Evolutionary conservation across 2,113 vertebrate genomes (phyloP).

Genomic region (Pelodiscus sinensis): DNA sequence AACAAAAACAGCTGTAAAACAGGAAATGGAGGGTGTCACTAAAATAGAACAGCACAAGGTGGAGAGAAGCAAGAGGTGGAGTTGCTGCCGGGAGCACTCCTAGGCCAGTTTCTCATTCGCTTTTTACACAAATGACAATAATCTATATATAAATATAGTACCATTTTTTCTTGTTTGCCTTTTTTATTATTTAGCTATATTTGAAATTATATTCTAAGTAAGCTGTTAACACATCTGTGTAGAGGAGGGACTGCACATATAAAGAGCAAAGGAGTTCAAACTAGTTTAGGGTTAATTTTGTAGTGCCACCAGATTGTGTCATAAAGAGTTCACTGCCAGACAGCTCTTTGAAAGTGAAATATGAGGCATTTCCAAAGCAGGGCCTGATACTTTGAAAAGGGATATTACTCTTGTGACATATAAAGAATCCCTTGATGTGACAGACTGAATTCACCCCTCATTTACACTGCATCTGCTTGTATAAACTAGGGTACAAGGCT

Average conservation of each 20-base stretch:
- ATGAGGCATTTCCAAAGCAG: not conserved
- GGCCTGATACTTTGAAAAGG: slow-evolving; percentile 13
- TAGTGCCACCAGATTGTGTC: not conserved
- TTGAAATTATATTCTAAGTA: too few species aligned
- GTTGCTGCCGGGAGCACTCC: not conserved
- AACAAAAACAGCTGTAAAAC: not conserved
- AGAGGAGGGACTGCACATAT: slow-evolving; percentile 14
- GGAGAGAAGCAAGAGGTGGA: not conserved
- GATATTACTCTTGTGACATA: not conserved
- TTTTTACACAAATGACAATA: not conserved
- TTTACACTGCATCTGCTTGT: slow-evolving; percentile 1
- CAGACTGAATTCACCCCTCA: not conserved
- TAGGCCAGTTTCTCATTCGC: not conserved
- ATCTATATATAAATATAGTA: not conserved
- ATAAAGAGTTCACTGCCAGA: slow-evolving; percentile 12
- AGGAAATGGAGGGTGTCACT: not conserved
- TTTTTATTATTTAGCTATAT: not conserved
- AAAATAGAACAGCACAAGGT: not conserved
- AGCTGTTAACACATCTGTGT: not conserved
- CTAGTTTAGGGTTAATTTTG: slow-evolving; percentile 21
- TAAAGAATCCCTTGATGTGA: not conserved
- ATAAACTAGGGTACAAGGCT: not conserved
- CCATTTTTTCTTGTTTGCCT: slow-evolving; percentile 7
- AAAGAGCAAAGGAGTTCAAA: slow-evolving; percentile 38
- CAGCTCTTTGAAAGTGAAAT: slow-evolving; percentile 28